phyloP scores from a whole-genome alignment of 37 sponge, comb jelly and placozoan species.

The Dysidea cf. avara region DNA sequence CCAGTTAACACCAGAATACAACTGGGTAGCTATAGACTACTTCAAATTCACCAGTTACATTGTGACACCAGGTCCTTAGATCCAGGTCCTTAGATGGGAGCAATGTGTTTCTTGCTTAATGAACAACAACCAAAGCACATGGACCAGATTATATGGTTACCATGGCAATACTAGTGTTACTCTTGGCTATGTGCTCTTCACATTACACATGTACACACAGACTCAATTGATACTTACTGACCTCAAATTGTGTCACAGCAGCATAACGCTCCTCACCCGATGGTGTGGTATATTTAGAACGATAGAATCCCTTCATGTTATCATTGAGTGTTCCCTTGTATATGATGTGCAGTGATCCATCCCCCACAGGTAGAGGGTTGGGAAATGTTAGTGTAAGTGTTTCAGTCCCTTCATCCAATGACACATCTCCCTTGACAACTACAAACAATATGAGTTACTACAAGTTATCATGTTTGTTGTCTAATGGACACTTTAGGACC shows the following conservation, averaged over 20 bases:
- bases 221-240: neutral
- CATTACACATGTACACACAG: neutral
- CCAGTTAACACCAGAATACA: no score
- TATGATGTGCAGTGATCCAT: constrained; percentile 26
- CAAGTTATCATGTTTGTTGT: neutral
- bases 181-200: no score
- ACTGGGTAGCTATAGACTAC: no score
- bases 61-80: no score
- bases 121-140: no score
- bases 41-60: no score
- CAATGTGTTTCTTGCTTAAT: no score
- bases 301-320: constrained; percentile 73
- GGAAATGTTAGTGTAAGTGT: constrained; percentile 49
- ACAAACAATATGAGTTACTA: neutral
- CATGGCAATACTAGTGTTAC: no score
- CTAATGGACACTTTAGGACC: neutral
- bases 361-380: constrained; percentile 38
- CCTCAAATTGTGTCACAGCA: constrained; percentile 90
- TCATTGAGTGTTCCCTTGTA: constrained; percentile 65
- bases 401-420: constrained; percentile 46
- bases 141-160: no score
- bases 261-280: constrained; percentile 63
- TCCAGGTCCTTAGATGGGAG: no score
- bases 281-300: constrained; percentile 43
- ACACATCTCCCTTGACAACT: neutral